phyloP scores from a whole-genome alignment of 2,113 vertebrate genomes.

The Furnarius figulus region DNA sequence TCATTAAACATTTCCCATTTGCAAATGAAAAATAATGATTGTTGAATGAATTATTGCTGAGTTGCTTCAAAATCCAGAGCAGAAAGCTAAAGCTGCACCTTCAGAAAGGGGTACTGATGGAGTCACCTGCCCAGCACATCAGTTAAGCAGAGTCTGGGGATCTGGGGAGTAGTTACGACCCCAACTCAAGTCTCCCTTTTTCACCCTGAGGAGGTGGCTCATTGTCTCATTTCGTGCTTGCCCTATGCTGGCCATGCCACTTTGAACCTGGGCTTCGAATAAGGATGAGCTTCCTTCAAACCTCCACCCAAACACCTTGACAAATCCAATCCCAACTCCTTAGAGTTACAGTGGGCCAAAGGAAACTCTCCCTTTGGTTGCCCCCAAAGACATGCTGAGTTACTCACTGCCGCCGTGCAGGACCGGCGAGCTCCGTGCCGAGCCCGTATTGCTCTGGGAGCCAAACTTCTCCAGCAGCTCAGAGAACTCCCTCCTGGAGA shows the following conservation, averaged over 20 bases:
- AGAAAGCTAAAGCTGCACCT: neutral
- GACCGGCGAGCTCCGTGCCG: conserved; percentile 82
- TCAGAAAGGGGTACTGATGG: neutral
- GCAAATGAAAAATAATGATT: neutral
- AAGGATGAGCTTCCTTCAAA: neutral
- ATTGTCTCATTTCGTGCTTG: fast-evolving
- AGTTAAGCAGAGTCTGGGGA: neutral
- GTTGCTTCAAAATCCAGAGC: neutral
- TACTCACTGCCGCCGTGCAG: conserved; percentile 74
- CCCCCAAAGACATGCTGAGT: neutral
- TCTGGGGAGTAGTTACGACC: neutral
- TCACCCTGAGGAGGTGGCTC: neutral
- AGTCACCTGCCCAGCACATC: neutral
- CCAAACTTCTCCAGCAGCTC: conserved; percentile 88
- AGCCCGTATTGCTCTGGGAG: conserved; percentile 83
- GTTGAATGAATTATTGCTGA: neutral
- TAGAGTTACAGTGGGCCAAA: neutral
- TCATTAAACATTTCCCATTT: neutral
- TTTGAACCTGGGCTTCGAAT: neutral
- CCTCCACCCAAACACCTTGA: neutral
- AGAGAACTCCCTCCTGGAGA: conserved; percentile 84
- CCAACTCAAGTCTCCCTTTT: neutral
- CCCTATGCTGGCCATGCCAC: neutral
- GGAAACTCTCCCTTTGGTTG: neutral
- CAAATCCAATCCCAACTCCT: neutral